Conservation (phyloP, 2,113 vertebrate genomes). For the Butastur rufipennis region DNA sequence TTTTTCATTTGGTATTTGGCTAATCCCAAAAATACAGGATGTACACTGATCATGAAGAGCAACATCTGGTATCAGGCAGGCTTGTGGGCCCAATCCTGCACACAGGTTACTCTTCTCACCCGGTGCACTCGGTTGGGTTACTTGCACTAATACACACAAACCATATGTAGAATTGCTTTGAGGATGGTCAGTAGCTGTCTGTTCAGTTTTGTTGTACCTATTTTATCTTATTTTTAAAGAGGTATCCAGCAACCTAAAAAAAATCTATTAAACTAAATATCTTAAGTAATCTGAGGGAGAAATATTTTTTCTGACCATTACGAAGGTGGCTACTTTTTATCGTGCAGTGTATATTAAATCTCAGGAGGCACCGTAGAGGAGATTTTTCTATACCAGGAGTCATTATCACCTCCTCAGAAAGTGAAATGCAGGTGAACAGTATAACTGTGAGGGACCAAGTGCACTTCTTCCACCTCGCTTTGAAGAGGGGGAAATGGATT, state of each 20-base stretch:
- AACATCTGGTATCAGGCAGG: background rate
- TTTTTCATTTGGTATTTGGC: background rate
- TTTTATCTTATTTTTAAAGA: background rate
- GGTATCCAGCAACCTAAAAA: background rate
- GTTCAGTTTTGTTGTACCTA: background rate
- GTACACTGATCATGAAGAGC: background rate
- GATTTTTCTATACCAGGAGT: background rate
- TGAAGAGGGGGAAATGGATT: conserved; percentile 23
- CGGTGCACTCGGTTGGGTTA: rapidly evolving
- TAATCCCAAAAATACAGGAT: background rate
- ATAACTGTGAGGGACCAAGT: background rate
- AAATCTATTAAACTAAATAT: background rate
- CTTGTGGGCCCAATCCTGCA: background rate
- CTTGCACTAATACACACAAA: background rate
- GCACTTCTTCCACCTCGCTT: background rate
- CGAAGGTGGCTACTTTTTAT: background rate
- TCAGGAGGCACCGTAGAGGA: background rate
- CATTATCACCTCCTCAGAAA: conserved; percentile 8
- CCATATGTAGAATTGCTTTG: background rate
- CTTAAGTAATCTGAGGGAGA: background rate
- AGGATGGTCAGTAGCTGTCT: background rate
- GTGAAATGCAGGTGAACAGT: conserved; percentile 10
- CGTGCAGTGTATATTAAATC: background rate
- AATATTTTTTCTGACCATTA: background rate
- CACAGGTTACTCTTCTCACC: background rate